Conservation (phyloP, 2,888 invertebrate genomes). For the Troides oblongomaculatus region DNA sequence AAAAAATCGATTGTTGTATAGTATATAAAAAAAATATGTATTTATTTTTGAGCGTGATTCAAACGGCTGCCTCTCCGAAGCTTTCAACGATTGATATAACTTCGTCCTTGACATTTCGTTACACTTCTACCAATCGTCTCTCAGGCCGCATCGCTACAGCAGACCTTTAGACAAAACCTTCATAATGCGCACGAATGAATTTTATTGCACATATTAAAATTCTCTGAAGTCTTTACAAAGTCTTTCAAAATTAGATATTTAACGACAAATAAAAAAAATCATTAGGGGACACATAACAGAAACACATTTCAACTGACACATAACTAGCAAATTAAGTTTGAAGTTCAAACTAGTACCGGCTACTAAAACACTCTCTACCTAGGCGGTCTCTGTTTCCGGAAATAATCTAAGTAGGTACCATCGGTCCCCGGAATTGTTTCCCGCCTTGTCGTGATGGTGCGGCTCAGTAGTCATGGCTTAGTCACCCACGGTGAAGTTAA, state of each 20-base stretch:
- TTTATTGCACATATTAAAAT: constrained; percentile 26
- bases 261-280: neutral
- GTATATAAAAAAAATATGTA: neutral
- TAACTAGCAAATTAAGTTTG: neutral
- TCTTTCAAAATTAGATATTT: neutral
- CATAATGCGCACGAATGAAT: constrained; percentile 31
- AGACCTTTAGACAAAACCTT: constrained; percentile 38
- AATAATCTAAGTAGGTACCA: too few relatives aligned
- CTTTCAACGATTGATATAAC: constrained; percentile 35
- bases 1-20: neutral
- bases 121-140: constrained; percentile 50
- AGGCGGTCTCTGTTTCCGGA: too few relatives aligned
- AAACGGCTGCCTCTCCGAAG: constrained; percentile 17
- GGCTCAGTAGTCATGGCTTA: too few relatives aligned
- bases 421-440: too few relatives aligned
- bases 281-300: neutral
- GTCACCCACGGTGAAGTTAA: too few relatives aligned
- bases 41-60: constrained; percentile 2
- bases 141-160: constrained; percentile 41
- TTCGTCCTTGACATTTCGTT: constrained; percentile 66
- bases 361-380: too few relatives aligned
- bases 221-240: constrained; percentile 12
- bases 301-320: neutral
- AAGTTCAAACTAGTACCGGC: too few relatives aligned
- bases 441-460: too few relatives aligned